A percentile compares a stretch with the other conserved stretches of the same genome.
Evolutionary conservation across 2,888 invertebrate species (phyloP).

Genomic region (Phorcus lineatus): DNA sequence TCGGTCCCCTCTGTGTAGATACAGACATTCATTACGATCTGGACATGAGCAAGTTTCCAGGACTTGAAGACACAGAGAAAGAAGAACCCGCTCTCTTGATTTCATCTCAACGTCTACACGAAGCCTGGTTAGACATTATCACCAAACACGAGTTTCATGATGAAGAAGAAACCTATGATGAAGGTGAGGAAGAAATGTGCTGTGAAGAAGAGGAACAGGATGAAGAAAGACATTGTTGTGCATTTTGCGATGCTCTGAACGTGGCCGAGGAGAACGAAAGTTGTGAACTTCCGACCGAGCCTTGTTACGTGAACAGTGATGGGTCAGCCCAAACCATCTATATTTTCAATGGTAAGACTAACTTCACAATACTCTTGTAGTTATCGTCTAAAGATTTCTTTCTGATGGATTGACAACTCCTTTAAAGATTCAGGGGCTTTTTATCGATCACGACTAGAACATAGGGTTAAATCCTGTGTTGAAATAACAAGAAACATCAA

Average conservation of each 20-base stretch:
- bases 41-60: conserved; percentile 1
- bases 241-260: background rate
- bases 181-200: background rate
- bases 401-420: no score
- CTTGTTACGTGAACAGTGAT: background rate
- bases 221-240: background rate
- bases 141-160: background rate
- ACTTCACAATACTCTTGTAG: no score
- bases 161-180: background rate
- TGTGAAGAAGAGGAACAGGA: background rate
- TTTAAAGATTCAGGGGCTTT: no score
- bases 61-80: background rate
- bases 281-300: background rate
- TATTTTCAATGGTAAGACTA: background rate
- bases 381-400: no score
- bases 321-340: background rate
- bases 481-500: no score
- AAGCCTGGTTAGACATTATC: background rate
- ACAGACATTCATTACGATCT: background rate
- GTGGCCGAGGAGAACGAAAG: background rate
- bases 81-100: background rate
- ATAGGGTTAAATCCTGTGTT: no score
- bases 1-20: background rate
- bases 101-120: background rate
- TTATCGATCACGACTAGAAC: no score